These are phyloP conservation scores for Neomonachus schauinslandi DNA, from an alignment of 2,113 vertebrate genomes.

Conservation along the genomic window DNA sequence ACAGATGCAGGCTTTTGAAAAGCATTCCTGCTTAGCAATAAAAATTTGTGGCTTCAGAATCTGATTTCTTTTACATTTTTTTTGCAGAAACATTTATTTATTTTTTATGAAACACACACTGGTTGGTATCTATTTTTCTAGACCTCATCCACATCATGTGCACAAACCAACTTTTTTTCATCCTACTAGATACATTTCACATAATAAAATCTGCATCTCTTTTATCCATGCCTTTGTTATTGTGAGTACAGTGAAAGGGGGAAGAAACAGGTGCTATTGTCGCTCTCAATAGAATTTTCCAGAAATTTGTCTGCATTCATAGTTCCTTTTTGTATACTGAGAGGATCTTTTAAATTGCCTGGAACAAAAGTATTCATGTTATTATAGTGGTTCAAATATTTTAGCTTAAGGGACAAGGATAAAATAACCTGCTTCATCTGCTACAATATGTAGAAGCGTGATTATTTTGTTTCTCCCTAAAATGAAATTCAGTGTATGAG, in stretches of 20 bases:
- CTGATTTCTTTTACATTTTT: conserved; percentile 51
- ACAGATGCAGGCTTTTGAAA: conserved; percentile 78
- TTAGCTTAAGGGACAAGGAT: conserved; percentile 49
- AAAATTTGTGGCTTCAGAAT: conserved; percentile 72
- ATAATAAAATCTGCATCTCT: conserved; percentile 6
- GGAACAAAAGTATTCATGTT: conserved; percentile 45
- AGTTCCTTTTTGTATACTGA: not conserved
- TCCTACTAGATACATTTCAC: conserved; percentile 32
- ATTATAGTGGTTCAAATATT: conserved; percentile 22
- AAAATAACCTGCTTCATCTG: conserved; percentile 45
- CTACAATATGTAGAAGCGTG: conserved; percentile 27
- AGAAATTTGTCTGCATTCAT: conserved; percentile 45
- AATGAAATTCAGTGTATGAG: conserved; percentile 2
- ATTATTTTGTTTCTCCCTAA: conserved; percentile 30
- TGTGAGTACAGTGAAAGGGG: not conserved
- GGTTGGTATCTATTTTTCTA: conserved; percentile 25
- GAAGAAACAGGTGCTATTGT: not conserved
- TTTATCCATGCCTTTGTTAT: conserved; percentile 10
- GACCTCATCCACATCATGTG: conserved; percentile 18
- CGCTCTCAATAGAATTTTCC: conserved; percentile 48
- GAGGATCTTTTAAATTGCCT: conserved; percentile 24
- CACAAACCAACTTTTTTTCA: not conserved
- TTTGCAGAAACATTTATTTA: conserved; percentile 37
- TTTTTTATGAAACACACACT: conserved; percentile 37
- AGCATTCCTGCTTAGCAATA: conserved; percentile 68